Conservation (phyloP, 2,888 invertebrate species). For the Agrilus mali region DNA sequence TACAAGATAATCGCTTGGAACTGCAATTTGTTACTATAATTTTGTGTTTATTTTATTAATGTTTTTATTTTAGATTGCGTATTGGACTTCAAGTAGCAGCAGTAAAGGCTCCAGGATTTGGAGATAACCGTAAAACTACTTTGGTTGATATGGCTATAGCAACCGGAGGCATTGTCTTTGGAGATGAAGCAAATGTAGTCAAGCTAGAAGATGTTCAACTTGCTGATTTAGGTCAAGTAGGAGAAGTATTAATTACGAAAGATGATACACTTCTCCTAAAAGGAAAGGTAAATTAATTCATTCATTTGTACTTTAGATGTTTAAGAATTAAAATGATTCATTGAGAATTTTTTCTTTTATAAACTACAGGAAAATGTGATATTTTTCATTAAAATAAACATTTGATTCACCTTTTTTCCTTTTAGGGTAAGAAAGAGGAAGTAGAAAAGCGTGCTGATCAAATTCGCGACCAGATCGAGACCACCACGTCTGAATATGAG, state of each 20-base stretch:
- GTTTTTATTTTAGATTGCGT: slow-evolving; percentile 23
- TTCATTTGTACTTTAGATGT: background rate
- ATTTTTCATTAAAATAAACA: background rate
- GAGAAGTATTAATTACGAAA: slow-evolving; percentile 36
- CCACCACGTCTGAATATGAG: slow-evolving; percentile 37
- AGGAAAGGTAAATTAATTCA: slow-evolving; percentile 20
- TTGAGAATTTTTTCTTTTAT: too few species aligned
- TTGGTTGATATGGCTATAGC: slow-evolving; percentile 37
- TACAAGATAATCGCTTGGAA: too few species aligned
- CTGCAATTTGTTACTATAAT: too few species aligned
- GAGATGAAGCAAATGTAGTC: slow-evolving; percentile 34
- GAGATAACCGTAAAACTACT: slow-evolving; percentile 37
- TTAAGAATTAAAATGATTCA: too few species aligned
- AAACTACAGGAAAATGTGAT: too few species aligned
- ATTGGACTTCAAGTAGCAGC: slow-evolving; percentile 38
- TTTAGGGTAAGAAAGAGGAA: slow-evolving; percentile 30
- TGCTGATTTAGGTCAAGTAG: slow-evolving; percentile 34
- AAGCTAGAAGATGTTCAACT: slow-evolving; percentile 34
- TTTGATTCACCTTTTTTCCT: background rate
- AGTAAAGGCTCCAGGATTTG: slow-evolving; percentile 39
- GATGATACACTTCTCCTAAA: slow-evolving; percentile 37
- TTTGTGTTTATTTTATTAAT: background rate
- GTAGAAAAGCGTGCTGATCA: slow-evolving; percentile 32
- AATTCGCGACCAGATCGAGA: slow-evolving; percentile 34
- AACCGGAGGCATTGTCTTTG: slow-evolving; percentile 35